These are phyloP conservation scores for Eclectus roratus DNA, from an alignment of 2,113 vertebrate species.

Conservation along the genomic window DNA sequence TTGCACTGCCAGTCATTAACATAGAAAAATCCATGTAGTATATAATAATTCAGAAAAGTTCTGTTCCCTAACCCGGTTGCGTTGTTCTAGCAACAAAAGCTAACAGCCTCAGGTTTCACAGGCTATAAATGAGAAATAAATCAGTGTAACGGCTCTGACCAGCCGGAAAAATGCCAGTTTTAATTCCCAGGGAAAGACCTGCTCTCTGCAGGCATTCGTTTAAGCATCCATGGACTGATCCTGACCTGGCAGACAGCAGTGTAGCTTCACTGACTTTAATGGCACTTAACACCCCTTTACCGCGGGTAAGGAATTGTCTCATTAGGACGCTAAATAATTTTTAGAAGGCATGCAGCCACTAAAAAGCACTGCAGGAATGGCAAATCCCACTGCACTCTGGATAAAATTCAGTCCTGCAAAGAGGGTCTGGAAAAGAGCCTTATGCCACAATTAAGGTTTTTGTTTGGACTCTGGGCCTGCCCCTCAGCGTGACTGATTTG, in stretches of 20 bases:
- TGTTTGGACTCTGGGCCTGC: slow-evolving; percentile 31
- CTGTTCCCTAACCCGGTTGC: slow-evolving; percentile 53
- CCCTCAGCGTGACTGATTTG: slow-evolving; percentile 19
- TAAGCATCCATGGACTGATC: neutral
- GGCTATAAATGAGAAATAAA: slow-evolving; percentile 53
- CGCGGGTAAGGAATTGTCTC: neutral
- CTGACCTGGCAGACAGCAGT: neutral
- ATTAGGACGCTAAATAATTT: slow-evolving; percentile 15
- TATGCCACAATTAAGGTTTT: slow-evolving; percentile 37
- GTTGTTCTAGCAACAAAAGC: slow-evolving; percentile 58
- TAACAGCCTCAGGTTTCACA: slow-evolving; percentile 65
- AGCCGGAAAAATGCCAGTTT: slow-evolving; percentile 39
- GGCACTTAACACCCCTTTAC: slow-evolving; percentile 8
- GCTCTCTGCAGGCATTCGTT: neutral
- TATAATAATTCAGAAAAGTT: slow-evolving; percentile 68
- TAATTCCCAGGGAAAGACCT: slow-evolving; percentile 26
- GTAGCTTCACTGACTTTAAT: slow-evolving; percentile 14
- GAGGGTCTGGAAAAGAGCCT: slow-evolving; percentile 36
- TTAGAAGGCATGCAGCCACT: neutral
- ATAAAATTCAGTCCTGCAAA: slow-evolving; percentile 18
- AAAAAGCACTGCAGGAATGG: neutral
- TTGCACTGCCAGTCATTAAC: slow-evolving; percentile 55
- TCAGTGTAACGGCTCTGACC: slow-evolving; percentile 37
- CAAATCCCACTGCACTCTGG: neutral
- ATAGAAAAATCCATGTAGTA: slow-evolving; percentile 42